A percentile compares a stretch with the other conserved stretches of the same genome.
These are phyloP conservation scores for Spinus pinus DNA, from an alignment of 2,797 vertebrate genomes.

Conservation along the genomic window DNA sequence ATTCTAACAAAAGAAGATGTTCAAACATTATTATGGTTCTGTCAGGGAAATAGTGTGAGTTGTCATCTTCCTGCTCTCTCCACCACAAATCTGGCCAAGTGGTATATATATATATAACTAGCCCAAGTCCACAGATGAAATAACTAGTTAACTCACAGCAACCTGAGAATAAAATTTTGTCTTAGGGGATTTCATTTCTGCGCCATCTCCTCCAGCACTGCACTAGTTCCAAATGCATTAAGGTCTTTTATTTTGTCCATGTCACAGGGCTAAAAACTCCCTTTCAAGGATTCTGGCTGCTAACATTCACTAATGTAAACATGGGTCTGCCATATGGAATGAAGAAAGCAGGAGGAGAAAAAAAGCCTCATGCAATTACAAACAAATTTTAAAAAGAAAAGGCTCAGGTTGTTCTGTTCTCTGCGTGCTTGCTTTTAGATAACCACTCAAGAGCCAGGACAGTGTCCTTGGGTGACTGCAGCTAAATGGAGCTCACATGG, in stretches of 20 bases:
- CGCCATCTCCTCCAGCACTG: not conserved
- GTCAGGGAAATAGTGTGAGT: not conserved
- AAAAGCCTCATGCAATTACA: not conserved
- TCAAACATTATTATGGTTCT: not conserved
- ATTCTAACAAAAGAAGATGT: not conserved
- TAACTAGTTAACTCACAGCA: not conserved
- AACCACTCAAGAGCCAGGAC: not conserved
- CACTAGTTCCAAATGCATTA: not conserved
- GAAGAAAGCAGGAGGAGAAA: not conserved
- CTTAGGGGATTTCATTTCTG: not conserved
- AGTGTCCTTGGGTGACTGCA: not conserved
- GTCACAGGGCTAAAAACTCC: not conserved
- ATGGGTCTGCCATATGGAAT: not conserved
- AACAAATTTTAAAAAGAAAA: not conserved
- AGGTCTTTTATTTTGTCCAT: not conserved
- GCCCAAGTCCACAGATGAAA: not conserved
- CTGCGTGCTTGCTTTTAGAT: not conserved
- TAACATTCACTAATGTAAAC: not conserved
- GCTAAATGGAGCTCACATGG: fast-evolving
- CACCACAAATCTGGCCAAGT: not conserved
- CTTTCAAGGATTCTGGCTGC: not conserved
- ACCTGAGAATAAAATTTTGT: not conserved
- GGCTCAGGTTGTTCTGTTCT: not conserved
- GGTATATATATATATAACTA: too few species aligned
- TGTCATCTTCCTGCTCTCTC: fast-evolving